A percentile compares a stretch with the other conserved stretches of the same genome.
These are phyloP conservation scores for Rhizomys pruinosus DNA, from an alignment of 2,113 vertebrate genomes.

Conservation along the genomic window DNA sequence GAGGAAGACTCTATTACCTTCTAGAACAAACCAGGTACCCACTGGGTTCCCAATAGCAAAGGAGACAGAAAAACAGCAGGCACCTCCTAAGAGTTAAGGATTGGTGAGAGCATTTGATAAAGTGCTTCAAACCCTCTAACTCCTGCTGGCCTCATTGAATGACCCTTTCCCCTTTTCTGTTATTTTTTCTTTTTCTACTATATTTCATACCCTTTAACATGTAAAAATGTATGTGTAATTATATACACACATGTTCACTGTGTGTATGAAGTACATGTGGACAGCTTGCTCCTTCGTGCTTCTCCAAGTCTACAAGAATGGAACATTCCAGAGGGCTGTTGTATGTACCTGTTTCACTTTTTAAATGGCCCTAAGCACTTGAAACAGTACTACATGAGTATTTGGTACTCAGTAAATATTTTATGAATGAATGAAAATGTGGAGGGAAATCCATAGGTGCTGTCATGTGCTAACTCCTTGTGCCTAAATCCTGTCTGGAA, in stretches of 20 bases:
- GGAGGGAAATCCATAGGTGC: not conserved
- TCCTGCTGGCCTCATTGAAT: not conserved
- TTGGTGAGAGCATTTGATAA: not conserved
- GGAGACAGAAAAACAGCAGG: not conserved
- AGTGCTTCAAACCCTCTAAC: not conserved
- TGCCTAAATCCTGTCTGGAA: constrained; percentile 3
- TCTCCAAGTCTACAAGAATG: not conserved
- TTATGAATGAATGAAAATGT: not conserved
- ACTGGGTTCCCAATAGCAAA: not conserved
- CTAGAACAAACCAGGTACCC: not conserved
- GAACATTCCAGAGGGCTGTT: not conserved
- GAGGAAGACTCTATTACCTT: not conserved
- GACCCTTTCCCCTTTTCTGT: not conserved
- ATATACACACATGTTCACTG: not conserved
- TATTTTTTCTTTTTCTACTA: constrained; percentile 4
- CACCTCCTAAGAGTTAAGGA: not conserved
- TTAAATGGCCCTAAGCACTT: not conserved
- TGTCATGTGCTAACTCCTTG: not conserved
- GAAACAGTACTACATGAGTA: not conserved
- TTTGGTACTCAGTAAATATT: not conserved
- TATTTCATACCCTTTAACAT: not conserved
- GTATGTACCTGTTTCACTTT: constrained; percentile 25
- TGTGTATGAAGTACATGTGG: not conserved
- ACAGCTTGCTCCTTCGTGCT: not conserved
- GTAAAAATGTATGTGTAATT: not conserved